These are phyloP conservation scores for Podotricha telesiphe DNA, from an alignment of 2,888 invertebrate genomes.

Conservation along the genomic window DNA sequence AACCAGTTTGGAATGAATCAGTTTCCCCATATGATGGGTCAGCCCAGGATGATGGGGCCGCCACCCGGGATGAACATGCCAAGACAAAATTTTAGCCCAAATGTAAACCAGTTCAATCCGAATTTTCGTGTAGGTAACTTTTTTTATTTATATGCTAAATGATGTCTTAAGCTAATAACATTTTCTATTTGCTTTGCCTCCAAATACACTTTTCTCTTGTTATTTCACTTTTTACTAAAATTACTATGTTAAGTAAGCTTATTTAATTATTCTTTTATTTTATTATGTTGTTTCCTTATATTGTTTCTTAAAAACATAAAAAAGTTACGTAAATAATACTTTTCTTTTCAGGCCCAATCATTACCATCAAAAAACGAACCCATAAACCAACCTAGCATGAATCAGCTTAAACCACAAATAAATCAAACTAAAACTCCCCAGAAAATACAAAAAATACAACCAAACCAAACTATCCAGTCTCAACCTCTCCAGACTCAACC, in stretches of 20 bases:
- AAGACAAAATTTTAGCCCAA: constrained; percentile 69
- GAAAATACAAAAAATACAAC: constrained; percentile 46
- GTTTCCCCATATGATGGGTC: constrained; percentile 68
- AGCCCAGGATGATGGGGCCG: constrained; percentile 69
- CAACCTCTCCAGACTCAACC: constrained; percentile 42
- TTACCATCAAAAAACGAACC: constrained; percentile 62
- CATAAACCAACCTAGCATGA: constrained; percentile 52
- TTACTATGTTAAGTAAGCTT: too few species aligned
- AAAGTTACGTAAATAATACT: not conserved
- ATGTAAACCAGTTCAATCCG: constrained; percentile 66
- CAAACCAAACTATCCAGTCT: constrained; percentile 51
- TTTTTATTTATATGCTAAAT: not conserved
- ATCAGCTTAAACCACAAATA: constrained; percentile 51
- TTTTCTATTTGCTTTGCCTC: not conserved
- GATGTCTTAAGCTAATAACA: too few species aligned
- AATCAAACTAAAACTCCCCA: constrained; percentile 44
- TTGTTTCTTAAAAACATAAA: not conserved
- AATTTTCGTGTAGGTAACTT: constrained; percentile 74
- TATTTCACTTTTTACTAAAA: too few species aligned
- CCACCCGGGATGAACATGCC: constrained; percentile 73
- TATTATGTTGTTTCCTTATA: too few species aligned
- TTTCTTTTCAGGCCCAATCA: constrained; percentile 58
- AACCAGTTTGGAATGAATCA: constrained; percentile 70
- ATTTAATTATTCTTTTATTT: too few species aligned
- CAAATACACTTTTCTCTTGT: not conserved